A percentile compares a stretch with the other conserved stretches of the same genome.
Conservation (phyloP, 2,888 invertebrate genomes). For the Agrotis ipsilon region DNA sequence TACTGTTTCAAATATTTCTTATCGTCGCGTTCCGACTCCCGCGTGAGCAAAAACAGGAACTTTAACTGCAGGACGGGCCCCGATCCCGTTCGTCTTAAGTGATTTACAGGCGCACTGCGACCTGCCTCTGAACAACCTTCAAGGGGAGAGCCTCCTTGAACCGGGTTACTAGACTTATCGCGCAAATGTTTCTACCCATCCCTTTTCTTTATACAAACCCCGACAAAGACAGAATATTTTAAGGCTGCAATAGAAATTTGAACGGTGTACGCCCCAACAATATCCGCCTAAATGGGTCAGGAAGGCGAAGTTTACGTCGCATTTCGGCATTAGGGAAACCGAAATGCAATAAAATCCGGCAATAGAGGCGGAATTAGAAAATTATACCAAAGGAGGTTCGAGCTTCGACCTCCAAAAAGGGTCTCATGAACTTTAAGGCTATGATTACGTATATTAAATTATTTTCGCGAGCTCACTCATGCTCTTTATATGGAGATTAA, state of each 20-base stretch:
- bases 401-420: conserved; percentile 57
- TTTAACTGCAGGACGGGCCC: conserved; percentile 79
- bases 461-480: conserved; percentile 48
- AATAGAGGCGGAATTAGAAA: conserved; percentile 83
- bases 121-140: conserved; percentile 77
- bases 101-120: conserved; percentile 87
- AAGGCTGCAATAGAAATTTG: conserved; percentile 81
- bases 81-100: conserved; percentile 84
- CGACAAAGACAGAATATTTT: conserved; percentile 78
- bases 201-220: conserved; percentile 68
- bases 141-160: conserved; percentile 73
- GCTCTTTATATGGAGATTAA: conserved; percentile 49
- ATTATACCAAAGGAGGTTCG: conserved; percentile 77
- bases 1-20: conserved; percentile 82
- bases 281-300: conserved; percentile 90
- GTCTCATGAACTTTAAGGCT: conserved; percentile 47
- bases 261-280: conserved; percentile 83
- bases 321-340: conserved; percentile 85
- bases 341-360: conserved; percentile 85
- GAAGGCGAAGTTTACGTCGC: conserved; percentile 89
- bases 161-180: conserved; percentile 81
- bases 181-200: conserved; percentile 69
- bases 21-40: conserved; percentile 79
- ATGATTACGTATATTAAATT: conserved; percentile 57
- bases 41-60: conserved; percentile 84